Conservation (phyloP, 2,797 vertebrate species). For the Crocidura indochinensis region DNA sequence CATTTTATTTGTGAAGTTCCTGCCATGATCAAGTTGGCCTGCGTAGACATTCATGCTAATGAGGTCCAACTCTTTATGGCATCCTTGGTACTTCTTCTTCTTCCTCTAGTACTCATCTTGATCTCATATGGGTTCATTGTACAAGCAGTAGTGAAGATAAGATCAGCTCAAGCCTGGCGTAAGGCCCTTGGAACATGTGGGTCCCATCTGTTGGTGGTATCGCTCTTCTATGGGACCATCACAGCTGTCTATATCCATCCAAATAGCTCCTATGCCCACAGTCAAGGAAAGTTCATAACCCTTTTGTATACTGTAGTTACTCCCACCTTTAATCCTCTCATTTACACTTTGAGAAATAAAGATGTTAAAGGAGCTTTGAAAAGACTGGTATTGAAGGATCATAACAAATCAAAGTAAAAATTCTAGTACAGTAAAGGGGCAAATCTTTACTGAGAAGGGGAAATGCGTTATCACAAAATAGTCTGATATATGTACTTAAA, state of each 20-base stretch:
- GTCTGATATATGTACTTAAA: not conserved
- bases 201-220: constrained; percentile 75
- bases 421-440: not conserved
- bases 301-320: constrained; percentile 68
- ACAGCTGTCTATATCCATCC: constrained; percentile 68
- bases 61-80: constrained; percentile 67
- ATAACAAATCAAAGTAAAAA: not conserved
- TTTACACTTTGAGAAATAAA: constrained; percentile 80
- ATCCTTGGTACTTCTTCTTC: constrained; percentile 54
- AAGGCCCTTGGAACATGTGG: constrained; percentile 82
- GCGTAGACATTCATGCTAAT: constrained; percentile 62
- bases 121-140: constrained; percentile 62
- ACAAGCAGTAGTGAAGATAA: constrained; percentile 67
- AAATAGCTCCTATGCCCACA: constrained; percentile 54
- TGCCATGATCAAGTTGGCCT: constrained; percentile 75
- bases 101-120: constrained; percentile 63
- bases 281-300: constrained; percentile 60
- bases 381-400: constrained; percentile 27
- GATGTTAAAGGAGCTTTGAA: constrained; percentile 70
- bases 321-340: constrained; percentile 58
- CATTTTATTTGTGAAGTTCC: constrained; percentile 78
- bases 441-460: not conserved
- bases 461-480: not conserved
- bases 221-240: constrained; percentile 67
- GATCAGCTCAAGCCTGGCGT: constrained; percentile 65